Base-by-base conservation (phyloP, 1,140 invertebrate species). In the Riptortus pedestris region DNA sequence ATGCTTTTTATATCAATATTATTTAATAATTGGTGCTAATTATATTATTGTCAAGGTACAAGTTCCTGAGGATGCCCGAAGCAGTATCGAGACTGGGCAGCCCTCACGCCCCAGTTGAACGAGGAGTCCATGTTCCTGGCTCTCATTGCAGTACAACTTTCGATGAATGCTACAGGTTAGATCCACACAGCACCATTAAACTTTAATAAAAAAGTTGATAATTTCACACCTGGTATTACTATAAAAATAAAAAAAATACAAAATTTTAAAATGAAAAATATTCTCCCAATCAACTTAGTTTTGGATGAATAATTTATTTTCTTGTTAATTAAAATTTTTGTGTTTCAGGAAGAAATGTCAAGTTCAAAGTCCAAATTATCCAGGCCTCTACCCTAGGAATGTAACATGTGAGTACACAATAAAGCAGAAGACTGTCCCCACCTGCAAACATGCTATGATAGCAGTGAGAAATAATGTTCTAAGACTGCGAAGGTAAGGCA, bases 301-400 rank as follows among this genome's bases (percentile, higher is more conserved):
- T n/a, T n/a, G n/a, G n/a, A n/a, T n/a, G n/a, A n/a, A n/a, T n/a
- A n/a, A n/a, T n/a, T n/a, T n/a, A n/a, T n/a, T n/a, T n/a, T n/a
- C n/a, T n/a, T n/a, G n/a, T n/a, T n/a, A n/a, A n/a, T n/a, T n/a
- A n/a, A n/a, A n/a, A n/a, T n/a, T n/a, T n/a, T n/a, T n/a, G n/a
- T n/a, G 85, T 38, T 38, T 38, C 31, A 55, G 51, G 11, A 55
- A 55, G 62, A 88, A 83, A 48, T 92, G 90, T 71, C 81, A 86
- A 29, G 76, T 92, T 31, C 90, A 92, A 75, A 85, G 83, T 60
- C 90, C 91, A n/a, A 93, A 93, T 75, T 93, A 91, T 74, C 91
- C 91, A 0, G 90, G 90, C 16, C 87, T 93, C 78, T 93, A 93
- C 76, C 91, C 90, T 1, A 79, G 88, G 48, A 91, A 93, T 73